A percentile compares a stretch with the other conserved stretches of the same genome.
phyloP scores from a whole-genome alignment of 2,888 invertebrate genomes.

The Drosophila peninsularis region DNA sequence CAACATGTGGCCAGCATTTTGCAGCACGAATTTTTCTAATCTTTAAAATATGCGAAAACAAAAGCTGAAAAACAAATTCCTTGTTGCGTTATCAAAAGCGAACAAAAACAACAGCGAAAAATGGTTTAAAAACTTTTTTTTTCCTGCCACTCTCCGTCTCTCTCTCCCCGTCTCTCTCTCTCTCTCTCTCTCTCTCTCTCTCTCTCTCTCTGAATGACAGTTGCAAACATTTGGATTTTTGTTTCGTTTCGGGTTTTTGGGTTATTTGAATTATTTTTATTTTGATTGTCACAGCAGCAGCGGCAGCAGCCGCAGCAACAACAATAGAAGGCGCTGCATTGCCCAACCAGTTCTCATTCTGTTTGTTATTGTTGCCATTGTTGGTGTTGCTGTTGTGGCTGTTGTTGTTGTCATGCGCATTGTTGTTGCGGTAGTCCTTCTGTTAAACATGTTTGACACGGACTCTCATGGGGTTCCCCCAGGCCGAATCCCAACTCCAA shows the following conservation, averaged over 20 bases:
- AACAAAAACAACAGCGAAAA: slow-evolving; percentile 6
- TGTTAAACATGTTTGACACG: slow-evolving; percentile 73
- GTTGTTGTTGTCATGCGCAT: slow-evolving; percentile 45
- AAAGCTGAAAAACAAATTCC: slow-evolving; percentile 17
- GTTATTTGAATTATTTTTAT: slow-evolving; percentile 65
- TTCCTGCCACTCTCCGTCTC: slow-evolving; percentile 1
- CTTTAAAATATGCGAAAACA: slow-evolving; percentile 56
- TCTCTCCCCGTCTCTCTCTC: slow-evolving; percentile 12
- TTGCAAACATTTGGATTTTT: slow-evolving; percentile 67
- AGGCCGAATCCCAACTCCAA: slow-evolving; percentile 3
- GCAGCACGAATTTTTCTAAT: slow-evolving; percentile 42
- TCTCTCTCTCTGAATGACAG: slow-evolving; percentile 48
- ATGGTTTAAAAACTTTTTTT: slow-evolving; percentile 27
- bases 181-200: slow-evolving; percentile 4
- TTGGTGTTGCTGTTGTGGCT: slow-evolving; percentile 42
- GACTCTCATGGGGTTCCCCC: slow-evolving; percentile 72
- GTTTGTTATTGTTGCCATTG: slow-evolving; percentile 60
- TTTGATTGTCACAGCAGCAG: slow-evolving; percentile 65
- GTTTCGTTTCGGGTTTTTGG: slow-evolving; percentile 32
- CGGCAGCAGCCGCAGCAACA: slow-evolving; percentile 22
- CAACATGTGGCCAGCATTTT: slow-evolving; percentile 34
- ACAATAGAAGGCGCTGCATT: slow-evolving; percentile 19
- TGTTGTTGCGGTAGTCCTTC: slow-evolving; percentile 73
- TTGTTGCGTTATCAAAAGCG: slow-evolving; percentile 21
- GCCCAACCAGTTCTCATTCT: slow-evolving; percentile 52